Percentiles rank a stretch among this genome's conserved stretches.
These are phyloP conservation scores for Drosophila kanekoi DNA, from an alignment of 2,888 invertebrate genomes.

Conservation along the genomic window DNA sequence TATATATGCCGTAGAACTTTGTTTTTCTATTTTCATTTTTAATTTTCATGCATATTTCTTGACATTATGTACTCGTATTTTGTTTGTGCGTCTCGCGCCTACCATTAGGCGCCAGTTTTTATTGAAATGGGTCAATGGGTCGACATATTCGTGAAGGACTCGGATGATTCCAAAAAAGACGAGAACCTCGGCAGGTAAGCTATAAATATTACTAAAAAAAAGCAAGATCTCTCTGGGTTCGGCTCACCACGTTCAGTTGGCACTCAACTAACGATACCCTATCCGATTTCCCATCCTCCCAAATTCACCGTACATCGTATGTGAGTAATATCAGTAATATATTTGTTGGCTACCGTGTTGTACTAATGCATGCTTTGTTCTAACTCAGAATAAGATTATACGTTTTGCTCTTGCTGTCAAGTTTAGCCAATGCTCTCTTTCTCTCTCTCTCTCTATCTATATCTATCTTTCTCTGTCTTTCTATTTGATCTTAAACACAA, in stretches of 20 bases:
- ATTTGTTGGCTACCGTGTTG: constrained; percentile 20
- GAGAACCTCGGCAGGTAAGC: constrained; percentile 96
- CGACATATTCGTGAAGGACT: constrained; percentile 91
- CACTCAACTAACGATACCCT: constrained; percentile 20
- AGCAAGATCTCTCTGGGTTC: constrained; percentile 9
- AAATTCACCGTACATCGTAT: constrained; percentile 19
- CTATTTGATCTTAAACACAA: constrained; percentile 49
- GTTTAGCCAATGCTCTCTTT: constrained; percentile 6
- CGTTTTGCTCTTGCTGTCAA: constrained; percentile 5
- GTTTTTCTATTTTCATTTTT: constrained; percentile 51
- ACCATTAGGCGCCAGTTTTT: constrained; percentile 83
- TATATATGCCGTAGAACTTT: constrained; percentile 46
- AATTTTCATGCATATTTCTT: constrained; percentile 62
- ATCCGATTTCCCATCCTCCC: constrained; percentile 3
- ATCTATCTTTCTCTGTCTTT: constrained; percentile 22
- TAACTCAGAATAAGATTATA: constrained; percentile 9
- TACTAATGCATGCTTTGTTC: constrained; percentile 39
- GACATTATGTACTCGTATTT: constrained; percentile 64
- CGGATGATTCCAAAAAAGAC: constrained; percentile 95
- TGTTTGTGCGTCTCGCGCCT: constrained; percentile 63
- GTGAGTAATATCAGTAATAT: constrained; percentile 60
- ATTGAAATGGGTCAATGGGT: constrained; percentile 85
- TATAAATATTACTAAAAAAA: constrained; percentile 6
- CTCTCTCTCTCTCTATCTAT: constrained; percentile 23
- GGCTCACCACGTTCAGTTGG: constrained; percentile 21